Evolutionary conservation across 2,113 vertebrate species (phyloP).

Genomic region (Macroglossus sobrinus): DNA sequence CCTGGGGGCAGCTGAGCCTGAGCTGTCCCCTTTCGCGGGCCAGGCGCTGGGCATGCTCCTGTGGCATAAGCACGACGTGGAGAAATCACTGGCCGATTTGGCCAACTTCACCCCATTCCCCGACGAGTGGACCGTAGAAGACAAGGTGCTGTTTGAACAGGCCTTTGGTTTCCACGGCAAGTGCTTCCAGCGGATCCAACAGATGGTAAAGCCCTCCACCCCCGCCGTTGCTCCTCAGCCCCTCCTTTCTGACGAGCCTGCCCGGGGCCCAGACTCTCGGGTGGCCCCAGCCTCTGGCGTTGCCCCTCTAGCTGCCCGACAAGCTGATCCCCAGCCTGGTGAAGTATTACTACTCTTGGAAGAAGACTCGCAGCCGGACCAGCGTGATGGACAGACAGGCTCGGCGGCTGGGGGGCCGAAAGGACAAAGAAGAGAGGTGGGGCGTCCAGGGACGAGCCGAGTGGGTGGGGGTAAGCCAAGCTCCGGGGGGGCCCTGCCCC

Average conservation of each 20-base stretch:
- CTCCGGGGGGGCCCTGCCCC: background rate
- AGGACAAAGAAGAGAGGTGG: constrained; percentile 92
- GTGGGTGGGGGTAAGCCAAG: background rate
- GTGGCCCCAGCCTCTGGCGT: background rate
- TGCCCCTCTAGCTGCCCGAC: constrained; percentile 85
- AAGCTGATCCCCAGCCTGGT: constrained; percentile 93
- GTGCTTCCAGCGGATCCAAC: constrained; percentile 87
- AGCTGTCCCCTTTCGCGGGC: background rate
- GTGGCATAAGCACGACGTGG: constrained; percentile 88
- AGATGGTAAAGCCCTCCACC: constrained; percentile 81
- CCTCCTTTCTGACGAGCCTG: background rate
- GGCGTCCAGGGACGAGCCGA: background rate
- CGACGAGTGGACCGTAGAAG: constrained; percentile 87
- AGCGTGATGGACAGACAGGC: constrained; percentile 96
- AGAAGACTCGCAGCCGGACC: constrained; percentile 92
- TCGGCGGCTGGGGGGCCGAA: constrained; percentile 88
- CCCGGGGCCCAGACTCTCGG: background rate
- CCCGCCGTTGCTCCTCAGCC: background rate
- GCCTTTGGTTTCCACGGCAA: constrained; percentile 89
- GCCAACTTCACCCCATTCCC: constrained; percentile 89
- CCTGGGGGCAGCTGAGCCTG: background rate
- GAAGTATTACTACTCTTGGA: constrained; percentile 96
- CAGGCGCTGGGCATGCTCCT: constrained; percentile 87
- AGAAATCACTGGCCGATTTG: constrained; percentile 86
- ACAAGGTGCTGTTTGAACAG: constrained; percentile 88